Base-by-base conservation (phyloP, 2,797 vertebrate genomes). In the Pterois miles region DNA sequence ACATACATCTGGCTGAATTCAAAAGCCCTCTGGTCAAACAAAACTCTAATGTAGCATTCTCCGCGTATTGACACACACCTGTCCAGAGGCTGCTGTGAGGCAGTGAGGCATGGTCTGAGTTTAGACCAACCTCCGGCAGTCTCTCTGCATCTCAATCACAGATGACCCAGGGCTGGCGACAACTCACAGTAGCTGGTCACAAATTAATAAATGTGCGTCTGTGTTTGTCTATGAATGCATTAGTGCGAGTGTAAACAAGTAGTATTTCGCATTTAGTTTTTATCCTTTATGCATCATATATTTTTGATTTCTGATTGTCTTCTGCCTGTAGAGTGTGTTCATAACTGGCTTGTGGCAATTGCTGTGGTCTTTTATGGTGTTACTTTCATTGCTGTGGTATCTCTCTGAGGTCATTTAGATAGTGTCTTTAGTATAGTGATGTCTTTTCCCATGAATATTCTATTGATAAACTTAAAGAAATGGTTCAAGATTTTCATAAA, bases 141-240 rank as follows among this genome's bases (percentile, higher is more conserved):
- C 71, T 81, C 72, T 58, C 70, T 79, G 82, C 78, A 77, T 88
- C 86, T 90, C 78, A 88, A 72, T 89, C 87, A 85, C 83, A 87
- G 57, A 82, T 57, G 76, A 80, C 86, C 66, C 76, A 53, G 63
- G 78, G 82, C 76, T 75, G 82, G 23, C n/a, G 5, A 73, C 76
- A 86, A 80, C 75, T 86, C 87, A 83, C 63, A 79, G 75, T 43
- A 34, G 63, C 65, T 50, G 82, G 81, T 73, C 77, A 75, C 56
- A 74, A 87, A 82, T 86, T 59, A 86, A 88, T 83, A 40, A 72
- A 79, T 78, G 52, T 50, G 72, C n/a, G 40, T 33, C 18, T 46
- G 27, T 27, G 11, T 74, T 29, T 29, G 64, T 66, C 22, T 46
- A 8, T 11, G 6, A 65, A 52, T 34, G 12, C 34, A 65, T 68